Evolutionary conservation across 2,113 vertebrate species (phyloP).

Genomic region (Gnathonemus echidnorhynchus): DNA sequence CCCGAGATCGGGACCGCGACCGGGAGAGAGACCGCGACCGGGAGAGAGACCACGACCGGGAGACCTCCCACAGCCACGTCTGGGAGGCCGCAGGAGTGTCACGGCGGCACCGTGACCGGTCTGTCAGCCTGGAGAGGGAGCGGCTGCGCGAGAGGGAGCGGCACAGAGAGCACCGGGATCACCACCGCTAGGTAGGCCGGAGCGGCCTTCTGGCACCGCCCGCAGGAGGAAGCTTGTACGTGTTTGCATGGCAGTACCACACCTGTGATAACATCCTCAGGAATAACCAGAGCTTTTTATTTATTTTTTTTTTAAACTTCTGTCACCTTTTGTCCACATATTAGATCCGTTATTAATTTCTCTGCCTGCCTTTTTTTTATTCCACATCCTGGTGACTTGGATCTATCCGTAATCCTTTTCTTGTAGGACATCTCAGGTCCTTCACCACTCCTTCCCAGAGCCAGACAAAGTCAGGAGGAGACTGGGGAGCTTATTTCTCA

Average conservation of each 20-base stretch:
- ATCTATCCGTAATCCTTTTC: neutral
- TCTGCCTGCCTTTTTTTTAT: neutral
- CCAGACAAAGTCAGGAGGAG: conserved; percentile 17
- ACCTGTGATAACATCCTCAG: neutral
- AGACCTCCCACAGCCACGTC: conserved; percentile 32
- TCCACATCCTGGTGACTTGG: neutral
- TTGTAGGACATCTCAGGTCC: neutral
- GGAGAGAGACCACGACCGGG: conserved; percentile 34
- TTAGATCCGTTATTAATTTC: neutral
- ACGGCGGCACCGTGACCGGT: conserved; percentile 48
- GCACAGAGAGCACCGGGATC: conserved; percentile 52
- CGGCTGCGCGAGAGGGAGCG: conserved; percentile 41
- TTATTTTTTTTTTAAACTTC: neutral
- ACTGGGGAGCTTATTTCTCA: neutral
- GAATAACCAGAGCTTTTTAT: neutral
- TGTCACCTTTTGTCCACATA: neutral
- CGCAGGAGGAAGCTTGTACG: neutral
- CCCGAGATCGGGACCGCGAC: conserved; percentile 24
- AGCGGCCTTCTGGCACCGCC: neutral
- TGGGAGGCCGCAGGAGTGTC: conserved; percentile 44
- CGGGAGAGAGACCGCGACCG: neutral
- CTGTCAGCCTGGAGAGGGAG: conserved; percentile 45
- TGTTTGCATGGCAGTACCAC: neutral
- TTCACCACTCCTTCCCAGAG: neutral
- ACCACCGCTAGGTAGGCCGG: conserved; percentile 49